phyloP scores from a whole-genome alignment of 2,113 vertebrate species.

The Oryzias woworae region DNA sequence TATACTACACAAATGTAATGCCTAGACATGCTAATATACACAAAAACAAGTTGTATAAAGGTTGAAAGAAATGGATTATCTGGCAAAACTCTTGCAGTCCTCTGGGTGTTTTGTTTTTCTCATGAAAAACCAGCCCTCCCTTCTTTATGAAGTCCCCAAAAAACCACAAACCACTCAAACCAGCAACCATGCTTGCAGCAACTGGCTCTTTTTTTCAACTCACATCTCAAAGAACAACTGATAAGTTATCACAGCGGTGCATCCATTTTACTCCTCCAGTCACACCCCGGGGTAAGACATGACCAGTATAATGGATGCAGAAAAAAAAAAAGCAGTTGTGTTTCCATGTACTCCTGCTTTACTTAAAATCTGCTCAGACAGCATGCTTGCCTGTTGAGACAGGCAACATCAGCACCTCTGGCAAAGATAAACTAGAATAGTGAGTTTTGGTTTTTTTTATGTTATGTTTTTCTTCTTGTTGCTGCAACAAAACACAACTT shows the following conservation, averaged over 20 bases:
- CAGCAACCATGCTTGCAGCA: conserved; percentile 16
- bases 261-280: conserved; percentile 2
- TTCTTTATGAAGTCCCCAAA: conserved; percentile 15
- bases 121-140: conserved; percentile 11
- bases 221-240: conserved; percentile 13
- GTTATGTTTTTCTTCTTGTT: background rate
- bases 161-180: conserved; percentile 40
- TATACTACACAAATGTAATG: too few species aligned
- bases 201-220: background rate
- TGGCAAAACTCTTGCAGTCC: background rate
- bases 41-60: too few species aligned
- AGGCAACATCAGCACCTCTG: background rate
- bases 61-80: too few species aligned
- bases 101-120: conserved; percentile 16
- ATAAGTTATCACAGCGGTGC: conserved; percentile 3
- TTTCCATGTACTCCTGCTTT: background rate
- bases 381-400: conserved; percentile 8
- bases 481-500: background rate
- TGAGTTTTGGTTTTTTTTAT: background rate
- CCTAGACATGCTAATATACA: too few species aligned
- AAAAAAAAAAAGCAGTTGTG: conserved; percentile 5
- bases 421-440: conserved; percentile 18
- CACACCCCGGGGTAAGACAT: conserved; percentile 2
- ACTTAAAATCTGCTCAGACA: background rate
- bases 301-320: background rate